phyloP scores from a whole-genome alignment of 2,113 vertebrate species.

The Sapajus apella region DNA sequence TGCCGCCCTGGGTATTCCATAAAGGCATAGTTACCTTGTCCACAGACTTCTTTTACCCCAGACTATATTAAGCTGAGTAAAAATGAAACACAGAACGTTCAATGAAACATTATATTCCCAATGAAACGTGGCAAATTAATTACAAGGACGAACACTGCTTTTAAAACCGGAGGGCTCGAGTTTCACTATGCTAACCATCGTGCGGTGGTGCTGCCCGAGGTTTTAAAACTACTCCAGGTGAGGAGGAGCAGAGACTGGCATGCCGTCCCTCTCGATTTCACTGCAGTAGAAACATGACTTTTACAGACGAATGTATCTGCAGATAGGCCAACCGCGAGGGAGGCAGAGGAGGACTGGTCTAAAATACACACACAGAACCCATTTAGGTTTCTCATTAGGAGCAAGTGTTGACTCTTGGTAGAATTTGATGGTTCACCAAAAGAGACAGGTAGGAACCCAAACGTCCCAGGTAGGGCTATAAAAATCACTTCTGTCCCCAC shows the following conservation, averaged over 20 bases:
- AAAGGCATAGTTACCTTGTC: rapidly evolving
- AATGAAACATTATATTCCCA: background rate
- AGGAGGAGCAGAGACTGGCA: background rate
- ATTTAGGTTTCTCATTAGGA: rapidly evolving
- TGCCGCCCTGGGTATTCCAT: no score
- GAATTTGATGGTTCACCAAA: rapidly evolving
- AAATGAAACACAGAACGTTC: background rate
- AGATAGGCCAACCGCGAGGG: rapidly evolving
- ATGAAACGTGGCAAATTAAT: background rate
- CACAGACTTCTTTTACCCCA: rapidly evolving
- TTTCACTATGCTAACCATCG: rapidly evolving
- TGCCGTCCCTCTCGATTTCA: rapidly evolving
- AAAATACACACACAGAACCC: rapidly evolving
- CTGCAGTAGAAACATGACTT: background rate
- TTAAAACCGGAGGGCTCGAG: background rate
- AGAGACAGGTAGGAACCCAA: background rate
- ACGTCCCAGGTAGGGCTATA: no score
- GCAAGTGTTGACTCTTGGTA: no score
- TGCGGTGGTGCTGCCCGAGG: rapidly evolving
- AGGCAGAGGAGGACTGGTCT: background rate
- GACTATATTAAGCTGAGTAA: rapidly evolving
- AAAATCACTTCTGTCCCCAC: no score
- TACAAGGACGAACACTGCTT: background rate
- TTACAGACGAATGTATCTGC: rapidly evolving
- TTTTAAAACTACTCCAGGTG: background rate